Conservation (phyloP, 2,113 vertebrate genomes). For the Urocynchramus pylzowi region DNA sequence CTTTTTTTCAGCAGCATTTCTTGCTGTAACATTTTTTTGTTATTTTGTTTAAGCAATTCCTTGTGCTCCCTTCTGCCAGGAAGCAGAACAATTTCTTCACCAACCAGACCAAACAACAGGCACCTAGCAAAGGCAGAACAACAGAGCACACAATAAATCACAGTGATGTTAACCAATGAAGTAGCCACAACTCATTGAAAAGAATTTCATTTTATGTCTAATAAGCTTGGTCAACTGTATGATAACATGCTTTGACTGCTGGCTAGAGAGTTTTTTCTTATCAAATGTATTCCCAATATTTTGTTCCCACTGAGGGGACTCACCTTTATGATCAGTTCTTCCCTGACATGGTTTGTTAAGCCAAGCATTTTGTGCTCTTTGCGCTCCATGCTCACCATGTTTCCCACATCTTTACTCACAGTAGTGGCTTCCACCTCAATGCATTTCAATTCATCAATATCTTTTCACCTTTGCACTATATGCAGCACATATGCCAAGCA, state of each 20-base stretch:
- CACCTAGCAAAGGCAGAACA: neutral
- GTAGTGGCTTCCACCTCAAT: neutral
- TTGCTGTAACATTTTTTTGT: neutral
- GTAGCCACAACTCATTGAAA: neutral
- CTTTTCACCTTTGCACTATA: neutral
- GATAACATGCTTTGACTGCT: neutral
- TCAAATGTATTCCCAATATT: neutral
- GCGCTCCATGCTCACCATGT: neutral
- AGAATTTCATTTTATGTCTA: neutral
- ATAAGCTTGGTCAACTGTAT: neutral
- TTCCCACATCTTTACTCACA: neutral
- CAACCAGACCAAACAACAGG: neutral
- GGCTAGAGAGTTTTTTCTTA: neutral
- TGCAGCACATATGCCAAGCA: neutral
- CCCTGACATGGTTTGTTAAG: neutral
- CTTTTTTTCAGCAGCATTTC: constrained; percentile 8
- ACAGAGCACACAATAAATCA: neutral
- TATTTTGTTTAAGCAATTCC: neutral
- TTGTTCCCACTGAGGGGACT: neutral
- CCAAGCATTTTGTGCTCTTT: neutral
- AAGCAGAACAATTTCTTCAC: neutral
- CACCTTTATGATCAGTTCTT: fast-evolving
- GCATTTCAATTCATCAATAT: neutral
- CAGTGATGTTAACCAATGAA: neutral
- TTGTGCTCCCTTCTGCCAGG: neutral